Conservation (phyloP, 2,888 invertebrate species). For the Apotomis capreana region DNA sequence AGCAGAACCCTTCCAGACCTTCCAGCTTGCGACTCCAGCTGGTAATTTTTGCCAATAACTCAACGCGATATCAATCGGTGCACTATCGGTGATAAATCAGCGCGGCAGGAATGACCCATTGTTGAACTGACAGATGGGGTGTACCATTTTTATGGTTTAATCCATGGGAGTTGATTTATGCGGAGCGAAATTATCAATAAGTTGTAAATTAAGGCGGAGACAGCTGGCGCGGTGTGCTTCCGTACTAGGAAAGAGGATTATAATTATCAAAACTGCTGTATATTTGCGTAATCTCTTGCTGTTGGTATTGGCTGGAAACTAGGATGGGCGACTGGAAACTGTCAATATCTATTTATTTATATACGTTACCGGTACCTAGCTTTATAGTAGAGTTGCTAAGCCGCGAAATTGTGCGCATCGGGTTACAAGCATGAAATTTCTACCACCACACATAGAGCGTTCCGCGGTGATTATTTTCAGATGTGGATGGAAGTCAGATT, state of each 20-base stretch:
- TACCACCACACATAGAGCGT: too few species aligned
- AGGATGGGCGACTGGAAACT: too few species aligned
- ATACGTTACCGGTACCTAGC: too few species aligned
- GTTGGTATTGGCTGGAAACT: neutral
- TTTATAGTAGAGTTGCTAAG: too few species aligned
- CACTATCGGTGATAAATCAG: constrained; percentile 41
- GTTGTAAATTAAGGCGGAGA: constrained; percentile 18
- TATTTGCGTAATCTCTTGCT: neutral
- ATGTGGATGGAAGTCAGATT: too few species aligned
- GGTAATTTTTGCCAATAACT: constrained; percentile 42
- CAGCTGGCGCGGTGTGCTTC: constrained; percentile 11
- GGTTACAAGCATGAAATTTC: too few species aligned
- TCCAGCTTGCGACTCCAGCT: constrained; percentile 19
- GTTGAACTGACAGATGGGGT: constrained; percentile 36
- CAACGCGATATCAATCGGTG: constrained; percentile 39
- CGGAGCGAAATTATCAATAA: constrained; percentile 34
- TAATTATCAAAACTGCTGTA: neutral
- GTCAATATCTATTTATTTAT: too few species aligned
- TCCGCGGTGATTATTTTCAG: too few species aligned
- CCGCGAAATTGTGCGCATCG: too few species aligned
- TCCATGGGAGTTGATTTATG: constrained; percentile 37
- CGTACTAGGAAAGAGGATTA: neutral
- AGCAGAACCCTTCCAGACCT: constrained; percentile 11
- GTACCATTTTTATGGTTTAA: constrained; percentile 38
- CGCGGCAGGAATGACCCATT: constrained; percentile 37